Conservation (phyloP, 2,797 vertebrate species). For the Myotis planiceps region DNA sequence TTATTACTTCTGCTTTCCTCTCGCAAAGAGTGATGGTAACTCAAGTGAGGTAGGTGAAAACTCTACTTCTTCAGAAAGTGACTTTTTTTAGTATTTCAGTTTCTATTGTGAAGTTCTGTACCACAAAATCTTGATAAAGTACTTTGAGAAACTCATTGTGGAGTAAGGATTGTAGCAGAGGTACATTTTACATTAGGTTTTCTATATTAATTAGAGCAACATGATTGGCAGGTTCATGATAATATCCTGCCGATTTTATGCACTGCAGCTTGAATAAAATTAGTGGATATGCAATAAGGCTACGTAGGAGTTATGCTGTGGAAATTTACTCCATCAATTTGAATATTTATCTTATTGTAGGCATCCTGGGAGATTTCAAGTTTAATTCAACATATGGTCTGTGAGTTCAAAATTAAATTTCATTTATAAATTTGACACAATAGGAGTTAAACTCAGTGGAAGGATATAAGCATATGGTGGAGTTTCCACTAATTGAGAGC, state of each 20-base stretch:
- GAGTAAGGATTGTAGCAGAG: background rate
- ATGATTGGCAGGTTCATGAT: constrained; percentile 24
- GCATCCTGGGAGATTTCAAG: constrained; percentile 65
- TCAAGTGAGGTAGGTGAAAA: background rate
- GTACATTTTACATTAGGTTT: constrained; percentile 32
- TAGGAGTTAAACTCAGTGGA: constrained; percentile 61
- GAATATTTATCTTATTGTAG: constrained; percentile 76
- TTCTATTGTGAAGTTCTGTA: constrained; percentile 15
- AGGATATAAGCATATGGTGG: constrained; percentile 68
- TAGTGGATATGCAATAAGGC: constrained; percentile 35
- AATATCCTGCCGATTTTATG: constrained; percentile 22
- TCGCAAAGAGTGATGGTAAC: background rate
- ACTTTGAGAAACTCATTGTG: constrained; percentile 25
- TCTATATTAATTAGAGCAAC: constrained; percentile 53
- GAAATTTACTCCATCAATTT: constrained; percentile 60
- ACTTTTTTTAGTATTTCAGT: constrained; percentile 43
- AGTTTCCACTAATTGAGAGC: constrained; percentile 59
- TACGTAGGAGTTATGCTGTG: constrained; percentile 33
- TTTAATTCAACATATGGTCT: constrained; percentile 78
- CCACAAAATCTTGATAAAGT: background rate
- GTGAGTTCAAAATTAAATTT: constrained; percentile 79
- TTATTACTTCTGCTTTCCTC: constrained; percentile 6
- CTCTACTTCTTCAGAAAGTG: background rate
- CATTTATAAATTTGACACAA: constrained; percentile 77
- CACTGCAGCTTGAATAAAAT: constrained; percentile 33